phyloP scores from a whole-genome alignment of 2,888 invertebrate genomes.

The Volucella inanis region DNA sequence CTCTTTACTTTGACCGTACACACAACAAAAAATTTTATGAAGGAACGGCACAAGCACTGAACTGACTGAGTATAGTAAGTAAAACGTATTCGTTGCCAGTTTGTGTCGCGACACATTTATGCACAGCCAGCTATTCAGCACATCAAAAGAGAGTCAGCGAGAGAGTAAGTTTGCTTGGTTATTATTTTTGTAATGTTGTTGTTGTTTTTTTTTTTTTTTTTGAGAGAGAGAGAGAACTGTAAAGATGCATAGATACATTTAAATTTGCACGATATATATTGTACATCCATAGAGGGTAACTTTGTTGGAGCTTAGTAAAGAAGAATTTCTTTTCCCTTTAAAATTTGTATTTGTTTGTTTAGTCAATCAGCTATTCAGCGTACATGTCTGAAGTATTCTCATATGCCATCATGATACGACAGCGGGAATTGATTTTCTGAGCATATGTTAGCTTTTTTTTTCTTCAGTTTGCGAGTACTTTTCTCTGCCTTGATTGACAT shows the following conservation, averaged over 20 bases:
- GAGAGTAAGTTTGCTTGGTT: constrained; percentile 8
- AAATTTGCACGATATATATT: too few relatives aligned
- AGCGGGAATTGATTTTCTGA: background rate
- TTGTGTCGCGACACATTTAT: constrained; percentile 25
- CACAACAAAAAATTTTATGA: background rate
- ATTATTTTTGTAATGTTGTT: background rate
- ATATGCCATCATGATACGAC: background rate
- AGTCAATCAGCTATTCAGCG: constrained; percentile 45
- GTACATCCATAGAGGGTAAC: too few relatives aligned
- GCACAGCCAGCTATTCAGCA: constrained; percentile 62
- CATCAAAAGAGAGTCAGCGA: constrained; percentile 39
- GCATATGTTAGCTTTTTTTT: too few relatives aligned
- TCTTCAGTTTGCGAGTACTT: too few relatives aligned
- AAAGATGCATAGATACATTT: too few relatives aligned
- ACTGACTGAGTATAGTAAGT: constrained; percentile 12
- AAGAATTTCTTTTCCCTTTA: background rate
- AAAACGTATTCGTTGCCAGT: constrained; percentile 21
- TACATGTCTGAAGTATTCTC: background rate
- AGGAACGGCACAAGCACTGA: constrained; percentile 35
- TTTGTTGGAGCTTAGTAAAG: background rate
- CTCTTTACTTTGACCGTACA: background rate
- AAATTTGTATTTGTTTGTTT: background rate
- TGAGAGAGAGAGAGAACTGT: too few relatives aligned
- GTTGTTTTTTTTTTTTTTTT: too few relatives aligned
- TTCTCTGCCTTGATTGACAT: too few relatives aligned